Conservation (phyloP, 1,140 invertebrate genomes). For the Drosophila suzukii region DNA sequence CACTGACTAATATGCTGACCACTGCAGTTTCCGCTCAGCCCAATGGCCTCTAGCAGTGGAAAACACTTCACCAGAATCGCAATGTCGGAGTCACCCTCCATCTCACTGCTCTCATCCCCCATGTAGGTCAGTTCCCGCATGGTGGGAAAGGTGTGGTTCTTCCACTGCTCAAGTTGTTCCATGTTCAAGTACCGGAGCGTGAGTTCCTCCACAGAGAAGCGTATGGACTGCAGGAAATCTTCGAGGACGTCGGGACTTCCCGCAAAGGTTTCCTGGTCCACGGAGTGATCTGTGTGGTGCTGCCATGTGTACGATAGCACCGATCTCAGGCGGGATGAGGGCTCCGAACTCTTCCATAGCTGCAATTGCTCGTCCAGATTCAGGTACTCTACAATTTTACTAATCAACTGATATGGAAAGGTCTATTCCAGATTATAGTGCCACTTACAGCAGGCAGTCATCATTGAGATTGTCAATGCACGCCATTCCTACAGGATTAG, state of each 20-base stretch:
- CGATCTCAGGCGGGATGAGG: conserved; percentile 11
- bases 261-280: conserved; percentile 10
- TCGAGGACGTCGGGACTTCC: background rate
- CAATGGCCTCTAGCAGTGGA: conserved; percentile 24
- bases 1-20: conserved; percentile 25
- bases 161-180: conserved; percentile 18
- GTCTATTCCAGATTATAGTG: no score
- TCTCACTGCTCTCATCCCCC: conserved; percentile 23
- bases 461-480: conserved; percentile 26
- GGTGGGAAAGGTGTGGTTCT: conserved; percentile 11
- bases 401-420: background rate
- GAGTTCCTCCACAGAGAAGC: conserved; percentile 6
- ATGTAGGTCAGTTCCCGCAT: conserved; percentile 18
- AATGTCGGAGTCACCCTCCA: conserved; percentile 21
- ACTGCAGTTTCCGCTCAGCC: conserved; percentile 23
- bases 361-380: conserved; percentile 30
- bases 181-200: conserved; percentile 15
- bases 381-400: conserved; percentile 41
- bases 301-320: conserved; percentile 30
- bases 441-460: conserved; percentile 43
- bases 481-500: background rate
- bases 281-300: background rate
- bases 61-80: conserved; percentile 21
- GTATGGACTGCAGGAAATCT: conserved; percentile 21
- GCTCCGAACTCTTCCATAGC: conserved; percentile 33